phyloP scores from a whole-genome alignment of 2,888 invertebrate species.

The Drosophila tanythrix region DNA sequence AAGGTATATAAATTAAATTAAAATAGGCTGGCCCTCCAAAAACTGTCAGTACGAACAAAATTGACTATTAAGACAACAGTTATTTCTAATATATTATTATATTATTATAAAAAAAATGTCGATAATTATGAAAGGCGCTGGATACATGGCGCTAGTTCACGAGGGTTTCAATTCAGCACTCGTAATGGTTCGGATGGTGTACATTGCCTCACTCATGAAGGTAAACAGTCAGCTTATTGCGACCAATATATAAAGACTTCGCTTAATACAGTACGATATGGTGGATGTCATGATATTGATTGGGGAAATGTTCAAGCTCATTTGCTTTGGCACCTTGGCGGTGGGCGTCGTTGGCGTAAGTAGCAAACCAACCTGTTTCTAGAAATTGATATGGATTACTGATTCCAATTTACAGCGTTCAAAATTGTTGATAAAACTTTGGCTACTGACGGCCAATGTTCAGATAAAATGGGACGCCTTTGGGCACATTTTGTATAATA shows the following conservation, averaged over 20 bases:
- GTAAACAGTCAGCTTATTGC: conserved; percentile 10
- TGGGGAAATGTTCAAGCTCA: conserved; percentile 9
- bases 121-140: conserved; percentile 10
- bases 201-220: conserved; percentile 11
- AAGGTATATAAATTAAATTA: not conserved
- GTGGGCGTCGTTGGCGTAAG: conserved; percentile 46
- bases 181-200: conserved; percentile 9
- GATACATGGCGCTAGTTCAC: conserved; percentile 29
- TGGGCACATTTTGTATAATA: not conserved
- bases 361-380: not conserved
- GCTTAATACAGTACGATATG: conserved; percentile 11
- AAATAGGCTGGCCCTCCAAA: not conserved
- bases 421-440: conserved; percentile 16
- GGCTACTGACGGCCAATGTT: conserved; percentile 31
- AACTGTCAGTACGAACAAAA: not conserved
- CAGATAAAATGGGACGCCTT: conserved; percentile 33
- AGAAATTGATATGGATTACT: not conserved
- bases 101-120: conserved; percentile 12
- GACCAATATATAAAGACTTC: not conserved
- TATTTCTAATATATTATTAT: no score
- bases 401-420: conserved; percentile 6
- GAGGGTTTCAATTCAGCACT: conserved; percentile 25
- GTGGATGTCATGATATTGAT: conserved; percentile 10
- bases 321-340: conserved; percentile 16
- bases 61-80: not conserved